A percentile compares a stretch with the other conserved stretches of the same genome.
phyloP scores from a whole-genome alignment of 2,888 invertebrate genomes.

The Pandemis heparana region DNA sequence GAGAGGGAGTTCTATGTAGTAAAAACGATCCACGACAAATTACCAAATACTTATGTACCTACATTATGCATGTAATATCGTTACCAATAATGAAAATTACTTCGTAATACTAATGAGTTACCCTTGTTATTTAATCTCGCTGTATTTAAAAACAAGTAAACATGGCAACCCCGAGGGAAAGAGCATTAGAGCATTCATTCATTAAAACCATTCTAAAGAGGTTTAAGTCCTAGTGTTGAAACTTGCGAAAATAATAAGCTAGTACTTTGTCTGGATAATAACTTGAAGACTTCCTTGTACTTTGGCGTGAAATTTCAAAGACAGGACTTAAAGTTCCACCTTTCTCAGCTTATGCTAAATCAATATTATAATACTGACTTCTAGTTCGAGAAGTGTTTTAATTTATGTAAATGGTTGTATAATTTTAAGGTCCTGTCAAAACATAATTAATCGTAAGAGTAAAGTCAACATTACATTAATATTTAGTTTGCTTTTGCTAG shows the following conservation, averaged over 20 bases:
- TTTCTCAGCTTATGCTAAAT: conserved; percentile 8
- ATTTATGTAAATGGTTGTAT: not conserved
- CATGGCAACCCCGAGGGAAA: not conserved
- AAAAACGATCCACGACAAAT: too few relatives aligned
- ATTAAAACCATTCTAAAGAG: not conserved
- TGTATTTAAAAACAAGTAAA: not conserved
- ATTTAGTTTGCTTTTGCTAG: too few relatives aligned
- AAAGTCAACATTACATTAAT: too few relatives aligned
- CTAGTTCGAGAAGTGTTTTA: not conserved
- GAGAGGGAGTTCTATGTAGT: too few relatives aligned
- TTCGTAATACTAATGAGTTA: too few relatives aligned
- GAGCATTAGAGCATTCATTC: too few relatives aligned
- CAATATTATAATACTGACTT: conserved; percentile 16
- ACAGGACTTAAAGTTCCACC: conserved; percentile 17
- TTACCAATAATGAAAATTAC: too few relatives aligned
- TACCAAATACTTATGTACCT: too few relatives aligned
- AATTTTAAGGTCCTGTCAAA: not conserved
- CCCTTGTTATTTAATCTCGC: not conserved
- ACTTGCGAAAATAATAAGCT: conserved; percentile 2
- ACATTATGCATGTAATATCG: too few relatives aligned
- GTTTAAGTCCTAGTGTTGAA: not conserved
- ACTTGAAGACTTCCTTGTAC: conserved; percentile 12
- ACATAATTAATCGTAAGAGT: not conserved
- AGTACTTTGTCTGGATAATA: conserved; percentile 23
- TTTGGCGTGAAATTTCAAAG: conserved; percentile 13